Percentiles rank a stretch among this genome's conserved stretches.
These are phyloP conservation scores for Cyphomyrmex costatus DNA, from an alignment of 1,140 invertebrate species.

Conservation along the genomic window DNA sequence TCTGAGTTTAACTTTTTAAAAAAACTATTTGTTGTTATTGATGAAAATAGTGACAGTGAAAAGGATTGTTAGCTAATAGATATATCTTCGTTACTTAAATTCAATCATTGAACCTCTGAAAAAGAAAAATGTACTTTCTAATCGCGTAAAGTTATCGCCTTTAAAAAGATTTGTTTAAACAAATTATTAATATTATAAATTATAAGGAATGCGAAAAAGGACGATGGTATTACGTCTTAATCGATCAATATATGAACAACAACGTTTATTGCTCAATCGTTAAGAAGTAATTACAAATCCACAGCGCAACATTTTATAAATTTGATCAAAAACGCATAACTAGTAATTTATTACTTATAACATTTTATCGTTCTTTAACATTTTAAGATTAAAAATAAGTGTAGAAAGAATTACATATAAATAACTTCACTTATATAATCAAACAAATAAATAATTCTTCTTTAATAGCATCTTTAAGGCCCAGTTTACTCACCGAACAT, in stretches of 20 bases:
- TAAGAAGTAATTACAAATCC: slow-evolving; percentile 48
- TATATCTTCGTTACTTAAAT: slow-evolving; percentile 10
- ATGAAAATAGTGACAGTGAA: neutral
- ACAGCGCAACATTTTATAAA: slow-evolving; percentile 11
- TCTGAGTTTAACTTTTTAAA: neutral
- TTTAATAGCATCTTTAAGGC: slow-evolving; percentile 38
- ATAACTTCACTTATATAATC: neutral
- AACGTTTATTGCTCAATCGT: slow-evolving; percentile 58
- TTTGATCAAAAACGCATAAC: slow-evolving; percentile 20
- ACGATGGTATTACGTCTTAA: slow-evolving; percentile 12
- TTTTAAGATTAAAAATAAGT: neutral
- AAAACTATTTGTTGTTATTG: neutral
- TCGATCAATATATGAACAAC: slow-evolving; percentile 37
- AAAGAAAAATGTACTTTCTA: slow-evolving; percentile 31
- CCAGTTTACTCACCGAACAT: neutral
- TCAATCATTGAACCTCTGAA: slow-evolving; percentile 38
- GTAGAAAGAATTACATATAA: neutral
- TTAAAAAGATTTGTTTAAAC: neutral
- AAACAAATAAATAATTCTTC: slow-evolving; percentile 24
- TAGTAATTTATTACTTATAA: slow-evolving; percentile 33
- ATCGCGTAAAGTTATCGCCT: slow-evolving; percentile 5
- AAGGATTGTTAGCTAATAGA: neutral
- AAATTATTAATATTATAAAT: neutral
- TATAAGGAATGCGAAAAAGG: slow-evolving; percentile 11
- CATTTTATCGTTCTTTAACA: neutral